These are phyloP conservation scores for Eulemur albifrons DNA, from an alignment of 2,797 vertebrate species.

Conservation along the genomic window DNA sequence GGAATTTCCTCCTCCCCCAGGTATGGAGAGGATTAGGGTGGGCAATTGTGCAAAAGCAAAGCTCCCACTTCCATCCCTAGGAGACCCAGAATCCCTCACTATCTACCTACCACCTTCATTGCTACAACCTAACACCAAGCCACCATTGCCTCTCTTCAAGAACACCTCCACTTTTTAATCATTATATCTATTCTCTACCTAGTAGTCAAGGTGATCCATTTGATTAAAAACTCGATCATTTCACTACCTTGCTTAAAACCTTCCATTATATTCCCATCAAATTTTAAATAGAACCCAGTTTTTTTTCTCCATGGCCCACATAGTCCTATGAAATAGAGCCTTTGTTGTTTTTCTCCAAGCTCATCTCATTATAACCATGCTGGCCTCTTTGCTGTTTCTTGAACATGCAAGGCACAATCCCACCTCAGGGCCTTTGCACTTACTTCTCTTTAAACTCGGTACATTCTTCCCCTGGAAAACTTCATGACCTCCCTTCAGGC, in stretches of 20 bases:
- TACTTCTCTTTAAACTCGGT: not conserved
- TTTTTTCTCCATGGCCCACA: not conserved
- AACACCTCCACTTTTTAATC: not conserved
- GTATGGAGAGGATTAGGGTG: no score
- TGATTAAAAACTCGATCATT: not conserved
- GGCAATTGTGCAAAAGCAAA: no score
- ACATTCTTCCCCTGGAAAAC: not conserved
- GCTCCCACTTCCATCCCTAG: no score
- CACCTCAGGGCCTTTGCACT: not conserved
- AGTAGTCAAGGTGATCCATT: not conserved
- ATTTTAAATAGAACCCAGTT: not conserved
- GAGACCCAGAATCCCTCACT: no score
- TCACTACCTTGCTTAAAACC: not conserved
- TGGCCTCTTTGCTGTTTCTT: not conserved
- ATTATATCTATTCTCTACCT: not conserved
- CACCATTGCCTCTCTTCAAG: not conserved
- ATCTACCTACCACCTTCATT: not conserved
- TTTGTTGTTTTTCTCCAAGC: not conserved
- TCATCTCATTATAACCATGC: not conserved
- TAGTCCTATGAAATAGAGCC: not conserved
- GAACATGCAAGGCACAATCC: not conserved
- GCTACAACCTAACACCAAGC: not conserved
- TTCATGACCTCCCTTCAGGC: not conserved
- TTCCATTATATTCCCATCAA: not conserved
- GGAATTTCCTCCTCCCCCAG: no score